Percentiles rank a stretch among this genome's conserved stretches.
phyloP scores from a whole-genome alignment of 2,888 invertebrate genomes.

The Xestia ashworthii region DNA sequence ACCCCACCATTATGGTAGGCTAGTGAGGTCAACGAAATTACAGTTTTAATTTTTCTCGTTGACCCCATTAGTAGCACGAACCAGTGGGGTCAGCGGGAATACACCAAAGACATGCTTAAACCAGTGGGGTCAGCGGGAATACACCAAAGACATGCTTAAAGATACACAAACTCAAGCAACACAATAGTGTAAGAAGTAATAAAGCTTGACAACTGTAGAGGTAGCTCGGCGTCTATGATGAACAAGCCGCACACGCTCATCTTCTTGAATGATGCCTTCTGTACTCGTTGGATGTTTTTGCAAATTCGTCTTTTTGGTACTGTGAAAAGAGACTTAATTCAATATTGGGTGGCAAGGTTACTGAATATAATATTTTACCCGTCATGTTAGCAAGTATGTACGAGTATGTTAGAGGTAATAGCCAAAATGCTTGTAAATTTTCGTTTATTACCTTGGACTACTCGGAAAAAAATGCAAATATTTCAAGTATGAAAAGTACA shows the following conservation, averaged over 20 bases:
- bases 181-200: neutral
- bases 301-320: neutral
- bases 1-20: no score
- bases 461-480: no score
- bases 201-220: neutral
- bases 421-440: neutral
- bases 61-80: no score
- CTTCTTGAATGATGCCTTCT: neutral
- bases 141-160: neutral
- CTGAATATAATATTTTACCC: neutral
- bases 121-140: no score
- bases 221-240: neutral
- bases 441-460: no score
- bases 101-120: neutral
- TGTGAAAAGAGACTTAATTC: neutral
- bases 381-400: neutral
- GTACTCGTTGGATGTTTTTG: neutral
- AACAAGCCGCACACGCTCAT: neutral
- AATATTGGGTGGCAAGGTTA: neutral
- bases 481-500: no score
- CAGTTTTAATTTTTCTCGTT: no score
- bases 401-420: neutral
- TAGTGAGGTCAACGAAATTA: no score
- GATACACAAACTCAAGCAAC: neutral
- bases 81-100: no score